These are phyloP conservation scores for Monoplex corrugatus DNA, from an alignment of 2,888 invertebrate genomes.

Conservation along the genomic window DNA sequence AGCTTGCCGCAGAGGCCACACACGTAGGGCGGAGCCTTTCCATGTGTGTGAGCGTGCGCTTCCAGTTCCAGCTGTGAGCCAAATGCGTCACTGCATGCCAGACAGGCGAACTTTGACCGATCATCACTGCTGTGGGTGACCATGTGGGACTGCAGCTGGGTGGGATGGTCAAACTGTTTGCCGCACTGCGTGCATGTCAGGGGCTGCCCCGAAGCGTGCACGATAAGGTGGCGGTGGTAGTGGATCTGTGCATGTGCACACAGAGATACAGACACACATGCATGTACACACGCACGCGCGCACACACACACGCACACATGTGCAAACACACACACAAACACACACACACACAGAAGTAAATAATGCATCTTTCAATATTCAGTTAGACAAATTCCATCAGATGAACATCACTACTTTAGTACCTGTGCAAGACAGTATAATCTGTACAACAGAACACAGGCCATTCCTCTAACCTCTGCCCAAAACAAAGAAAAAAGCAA, in stretches of 20 bases:
- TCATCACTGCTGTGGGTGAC: conserved; percentile 8
- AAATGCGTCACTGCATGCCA: conserved; percentile 52
- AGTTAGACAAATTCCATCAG: too few species aligned
- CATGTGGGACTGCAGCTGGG: conserved; percentile 43
- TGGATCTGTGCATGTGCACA: conserved; percentile 21
- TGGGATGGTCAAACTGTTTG: conserved; percentile 25
- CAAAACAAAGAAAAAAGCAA: too few species aligned
- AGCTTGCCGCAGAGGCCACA: conserved; percentile 64
- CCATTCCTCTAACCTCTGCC: too few species aligned
- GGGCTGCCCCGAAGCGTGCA: conserved; percentile 38
- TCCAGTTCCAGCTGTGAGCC: conserved; percentile 51
- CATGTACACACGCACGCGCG: neutral
- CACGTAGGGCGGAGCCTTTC: conserved; percentile 53
- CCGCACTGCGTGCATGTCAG: conserved; percentile 35
- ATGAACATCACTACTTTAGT: too few species aligned
- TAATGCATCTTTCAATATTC: too few species aligned
- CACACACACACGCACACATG: neutral
- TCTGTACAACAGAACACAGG: too few species aligned
- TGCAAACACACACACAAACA: too few species aligned
- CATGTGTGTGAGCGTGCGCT: conserved; percentile 56
- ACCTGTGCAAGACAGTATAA: too few species aligned
- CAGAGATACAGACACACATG: neutral
- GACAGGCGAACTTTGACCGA: conserved; percentile 26
- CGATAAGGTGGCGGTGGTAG: conserved; percentile 47
- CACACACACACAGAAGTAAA: too few species aligned